These are phyloP conservation scores for Lasioglossum marginatum DNA, from an alignment of 2,888 invertebrate genomes.

Conservation along the genomic window DNA sequence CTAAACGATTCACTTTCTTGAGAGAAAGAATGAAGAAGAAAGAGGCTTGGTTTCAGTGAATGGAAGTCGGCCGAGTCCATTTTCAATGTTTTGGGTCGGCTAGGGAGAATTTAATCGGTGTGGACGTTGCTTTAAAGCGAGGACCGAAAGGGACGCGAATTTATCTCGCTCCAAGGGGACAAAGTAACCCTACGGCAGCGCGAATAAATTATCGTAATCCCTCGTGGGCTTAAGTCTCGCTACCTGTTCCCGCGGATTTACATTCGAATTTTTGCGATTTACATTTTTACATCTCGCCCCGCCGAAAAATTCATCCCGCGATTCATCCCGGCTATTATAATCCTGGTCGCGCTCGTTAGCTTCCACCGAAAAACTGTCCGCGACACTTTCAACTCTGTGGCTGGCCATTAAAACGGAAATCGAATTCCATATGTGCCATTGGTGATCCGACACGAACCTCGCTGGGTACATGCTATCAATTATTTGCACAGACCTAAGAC, in stretches of 20 bases:
- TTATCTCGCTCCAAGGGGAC: slow-evolving; percentile 76
- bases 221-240: slow-evolving; percentile 54
- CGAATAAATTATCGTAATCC: slow-evolving; percentile 75
- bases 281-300: slow-evolving; percentile 64
- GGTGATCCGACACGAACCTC: background rate
- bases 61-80: background rate
- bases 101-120: slow-evolving; percentile 44
- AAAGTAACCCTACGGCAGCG: slow-evolving; percentile 73
- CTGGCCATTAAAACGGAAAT: background rate
- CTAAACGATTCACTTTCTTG: background rate
- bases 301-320: slow-evolving; percentile 32
- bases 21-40: background rate
- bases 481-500: background rate
- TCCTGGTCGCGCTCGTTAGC: slow-evolving; percentile 13
- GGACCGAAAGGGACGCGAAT: slow-evolving; percentile 65
- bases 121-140: slow-evolving; percentile 62
- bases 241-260: slow-evolving; percentile 63
- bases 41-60: background rate
- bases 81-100: background rate
- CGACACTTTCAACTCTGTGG: background rate
- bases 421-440: background rate
- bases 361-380: slow-evolving; percentile 17
- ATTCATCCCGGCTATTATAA: slow-evolving; percentile 37
- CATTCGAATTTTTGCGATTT: slow-evolving; percentile 76
- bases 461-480: background rate